A percentile compares a stretch with the other conserved stretches of the same genome.
Evolutionary conservation across 2,888 invertebrate species (phyloP).

Genomic region (Spodoptera littoralis): DNA sequence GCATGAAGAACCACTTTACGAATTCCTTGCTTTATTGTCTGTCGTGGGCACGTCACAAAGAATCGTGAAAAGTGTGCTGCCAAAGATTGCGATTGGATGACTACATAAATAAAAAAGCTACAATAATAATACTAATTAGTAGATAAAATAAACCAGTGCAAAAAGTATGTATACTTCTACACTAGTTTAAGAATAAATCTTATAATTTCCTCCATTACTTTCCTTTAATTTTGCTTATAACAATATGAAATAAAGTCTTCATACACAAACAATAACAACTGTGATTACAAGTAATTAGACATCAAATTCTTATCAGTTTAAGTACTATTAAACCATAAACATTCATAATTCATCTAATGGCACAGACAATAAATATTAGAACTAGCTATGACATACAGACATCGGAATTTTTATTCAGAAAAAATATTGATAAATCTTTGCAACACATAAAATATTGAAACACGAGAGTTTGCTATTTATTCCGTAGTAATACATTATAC

Average conservation of each 20-base stretch:
- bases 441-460: not conserved
- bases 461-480: too few species aligned
- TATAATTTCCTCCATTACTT: too few species aligned
- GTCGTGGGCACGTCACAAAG: too few species aligned
- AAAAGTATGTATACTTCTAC: too few species aligned
- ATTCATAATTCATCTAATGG: constrained; percentile 46
- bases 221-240: constrained; percentile 1
- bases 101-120: too few species aligned
- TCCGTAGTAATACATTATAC: not conserved
- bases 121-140: too few species aligned
- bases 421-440: not conserved
- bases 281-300: constrained; percentile 34
- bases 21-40: too few species aligned
- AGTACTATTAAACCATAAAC: constrained; percentile 49
- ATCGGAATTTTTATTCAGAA: not conserved
- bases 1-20: too few species aligned
- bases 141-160: not conserved
- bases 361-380: constrained; percentile 45
- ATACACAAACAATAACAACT: constrained; percentile 23
- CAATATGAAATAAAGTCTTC: not conserved
- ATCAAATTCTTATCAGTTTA: constrained; percentile 42
- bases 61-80: too few species aligned
- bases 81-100: too few species aligned
- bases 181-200: too few species aligned
- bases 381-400: constrained; percentile 4